Evolutionary conservation across 2,113 vertebrate genomes (phyloP).

Genomic region (Pterocles orientalis): DNA sequence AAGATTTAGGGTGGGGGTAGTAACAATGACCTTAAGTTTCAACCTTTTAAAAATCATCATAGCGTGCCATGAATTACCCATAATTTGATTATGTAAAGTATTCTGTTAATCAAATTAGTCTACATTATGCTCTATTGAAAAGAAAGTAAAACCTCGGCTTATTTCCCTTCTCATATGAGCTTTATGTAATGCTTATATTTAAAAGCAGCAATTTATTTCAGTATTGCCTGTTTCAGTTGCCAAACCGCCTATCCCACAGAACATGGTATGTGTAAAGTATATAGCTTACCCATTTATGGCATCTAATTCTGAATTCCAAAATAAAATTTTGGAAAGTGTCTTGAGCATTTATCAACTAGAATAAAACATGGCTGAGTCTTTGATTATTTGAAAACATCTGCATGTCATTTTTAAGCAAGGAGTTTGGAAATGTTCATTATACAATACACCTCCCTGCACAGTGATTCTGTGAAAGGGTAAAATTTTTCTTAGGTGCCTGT

Average conservation of each 20-base stretch:
- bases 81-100: conserved; percentile 57
- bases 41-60: conserved; percentile 39
- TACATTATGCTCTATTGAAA: conserved; percentile 46
- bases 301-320: conserved; percentile 58
- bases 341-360: conserved; percentile 35
- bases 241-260: conserved; percentile 64
- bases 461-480: background rate
- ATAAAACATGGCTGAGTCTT: conserved; percentile 37
- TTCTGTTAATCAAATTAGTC: conserved; percentile 64
- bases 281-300: conserved; percentile 41
- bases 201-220: conserved; percentile 57
- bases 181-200: conserved; percentile 60
- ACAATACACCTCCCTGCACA: background rate
- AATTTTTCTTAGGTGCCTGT: background rate
- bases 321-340: conserved; percentile 29
- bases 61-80: conserved; percentile 30
- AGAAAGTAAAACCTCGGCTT: conserved; percentile 21
- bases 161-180: background rate
- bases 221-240: conserved; percentile 35
- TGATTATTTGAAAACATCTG: conserved; percentile 63
- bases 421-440: background rate
- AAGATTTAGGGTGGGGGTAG: conserved; percentile 37
- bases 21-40: conserved; percentile 56
- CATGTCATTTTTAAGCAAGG: conserved; percentile 46
- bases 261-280: conserved; percentile 62